Evolutionary conservation across 92 coral and sea anemone genomes (phyloP), one percentile per base, ranked within the genome.

Genomic region (Actinernus sp.): DNA sequence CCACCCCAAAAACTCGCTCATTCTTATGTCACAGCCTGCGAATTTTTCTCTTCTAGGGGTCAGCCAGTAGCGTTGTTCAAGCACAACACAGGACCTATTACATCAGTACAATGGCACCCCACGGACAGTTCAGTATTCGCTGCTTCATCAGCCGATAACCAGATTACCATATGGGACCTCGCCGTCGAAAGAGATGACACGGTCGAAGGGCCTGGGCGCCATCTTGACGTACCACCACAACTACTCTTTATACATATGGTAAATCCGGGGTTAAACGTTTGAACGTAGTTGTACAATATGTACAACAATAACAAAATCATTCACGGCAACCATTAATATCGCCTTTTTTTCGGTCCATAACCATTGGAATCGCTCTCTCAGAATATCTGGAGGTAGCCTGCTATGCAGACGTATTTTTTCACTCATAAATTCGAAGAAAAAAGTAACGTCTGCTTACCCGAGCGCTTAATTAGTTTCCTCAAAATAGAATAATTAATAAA

Each of bases 231-330:
- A 5, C 98, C 98, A 24, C 98, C 98, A 17, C 98, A 93, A 40
- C 55, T 93, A 31, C 76, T 93, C 31, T 93, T 93, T 46, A 93
- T 93, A 53, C 98, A 93, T 49, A 93, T 93, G 98, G 98, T 93
- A 79, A 38, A 82, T 5, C 21, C 13, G 26, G 24, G 26, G 1
- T 23, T 53, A 38, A 53, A 2, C n/a, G 20, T 8, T 8, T 46
- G n/a, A n/a, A n/a, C n/a, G n/a, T n/a, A n/a, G n/a, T n/a, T n/a
- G n/a, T n/a, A n/a, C n/a, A n/a, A n/a, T n/a, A n/a, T n/a, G n/a
- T n/a, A n/a, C n/a, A n/a, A n/a, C n/a, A n/a, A n/a, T n/a, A n/a
- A n/a, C n/a, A n/a, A n/a, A n/a, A n/a, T n/a, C n/a, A n/a, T n/a
- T n/a, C n/a, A n/a, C n/a, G n/a, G n/a, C n/a, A n/a, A n/a, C n/a